Base-by-base conservation (phyloP, 2,888 invertebrate genomes). In the Rhogogaster chlorosoma region DNA sequence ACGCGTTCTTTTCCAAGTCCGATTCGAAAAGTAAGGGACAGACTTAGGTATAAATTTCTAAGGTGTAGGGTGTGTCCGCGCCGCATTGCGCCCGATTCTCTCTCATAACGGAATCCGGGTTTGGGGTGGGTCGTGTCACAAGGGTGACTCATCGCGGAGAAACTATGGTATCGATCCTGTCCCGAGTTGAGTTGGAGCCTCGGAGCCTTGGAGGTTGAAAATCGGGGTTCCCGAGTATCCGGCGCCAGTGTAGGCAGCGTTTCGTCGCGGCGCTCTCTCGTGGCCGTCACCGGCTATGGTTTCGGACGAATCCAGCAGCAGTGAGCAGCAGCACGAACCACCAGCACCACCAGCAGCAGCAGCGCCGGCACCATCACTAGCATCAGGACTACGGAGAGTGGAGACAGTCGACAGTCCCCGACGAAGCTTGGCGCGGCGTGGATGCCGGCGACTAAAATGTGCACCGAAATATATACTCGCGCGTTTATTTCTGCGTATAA, bases 251-350 rank as follows among this genome's bases (percentile, higher is more conserved):
- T 38, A 38, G n/a, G 73, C 12, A 26, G 73, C 22, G 73, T 9
- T 7, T 42, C 73, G 42, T 15, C 42, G 42, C 22, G n/a, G 57
- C 57, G 61, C 61, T 80, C 61, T 80, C 80, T 80, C 80, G 80
- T 18, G 80, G 80, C 90, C 94, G 94, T 75, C 94, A 94, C 88
- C 94, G 94, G 94, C 94, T 94, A 78, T 94, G 94, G 94, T 94
- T 90, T 87, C 94, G 92, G 93, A 94, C 88, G 93, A 94, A 87
- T 94, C 94, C 85, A 94, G 94, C 89, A 95, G 94, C 92, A 95
- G 95, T 93, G 42, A 95, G 95, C 89, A 93, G 94, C 91, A 93
- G 94, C 93, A 95, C 95, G 29, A 91, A 92, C 90, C 18, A 70
- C 18, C 70, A 36, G 57, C 57, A 57, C 57, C 22, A 61, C 22